These are phyloP conservation scores for Zaprionus capensis DNA, from an alignment of 1,140 invertebrate species.

Conservation along the genomic window DNA sequence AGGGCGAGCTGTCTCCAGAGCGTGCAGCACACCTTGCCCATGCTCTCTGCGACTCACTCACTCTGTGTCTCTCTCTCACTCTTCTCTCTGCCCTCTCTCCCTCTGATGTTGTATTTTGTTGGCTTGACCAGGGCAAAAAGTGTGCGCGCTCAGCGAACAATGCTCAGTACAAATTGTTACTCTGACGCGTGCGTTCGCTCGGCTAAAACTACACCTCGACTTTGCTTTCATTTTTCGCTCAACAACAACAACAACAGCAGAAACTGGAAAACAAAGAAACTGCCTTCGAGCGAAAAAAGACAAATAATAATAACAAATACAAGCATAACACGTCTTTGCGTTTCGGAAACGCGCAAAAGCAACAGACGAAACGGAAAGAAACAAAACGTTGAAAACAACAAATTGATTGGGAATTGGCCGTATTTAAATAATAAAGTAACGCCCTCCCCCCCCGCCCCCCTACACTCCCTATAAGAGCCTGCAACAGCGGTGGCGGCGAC, in stretches of 20 bases:
- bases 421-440: conserved; percentile 21
- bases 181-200: conserved; percentile 62
- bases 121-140: conserved; percentile 61
- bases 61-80: conserved; percentile 5
- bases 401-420: conserved; percentile 39
- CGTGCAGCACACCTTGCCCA: not conserved
- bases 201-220: conserved; percentile 44
- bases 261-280: conserved; percentile 69
- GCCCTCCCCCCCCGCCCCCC: not conserved
- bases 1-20: conserved; percentile 27
- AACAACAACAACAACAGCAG: conserved; percentile 26
- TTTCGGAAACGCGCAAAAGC: conserved; percentile 57
- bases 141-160: conserved; percentile 23
- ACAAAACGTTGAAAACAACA: conserved; percentile 25
- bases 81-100: conserved; percentile 4
- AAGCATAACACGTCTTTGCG: conserved; percentile 58
- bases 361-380: conserved; percentile 28
- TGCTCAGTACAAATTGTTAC: conserved; percentile 69
- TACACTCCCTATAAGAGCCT: not conserved
- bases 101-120: conserved; percentile 7
- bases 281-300: conserved; percentile 43
- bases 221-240: conserved; percentile 56
- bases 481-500: not conserved
- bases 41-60: conserved; percentile 4
- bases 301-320: conserved; percentile 49